Percentiles rank a stretch among this genome's conserved stretches.
Conservation (phyloP, 2,888 invertebrate genomes). For the Drosophila greeni region DNA sequence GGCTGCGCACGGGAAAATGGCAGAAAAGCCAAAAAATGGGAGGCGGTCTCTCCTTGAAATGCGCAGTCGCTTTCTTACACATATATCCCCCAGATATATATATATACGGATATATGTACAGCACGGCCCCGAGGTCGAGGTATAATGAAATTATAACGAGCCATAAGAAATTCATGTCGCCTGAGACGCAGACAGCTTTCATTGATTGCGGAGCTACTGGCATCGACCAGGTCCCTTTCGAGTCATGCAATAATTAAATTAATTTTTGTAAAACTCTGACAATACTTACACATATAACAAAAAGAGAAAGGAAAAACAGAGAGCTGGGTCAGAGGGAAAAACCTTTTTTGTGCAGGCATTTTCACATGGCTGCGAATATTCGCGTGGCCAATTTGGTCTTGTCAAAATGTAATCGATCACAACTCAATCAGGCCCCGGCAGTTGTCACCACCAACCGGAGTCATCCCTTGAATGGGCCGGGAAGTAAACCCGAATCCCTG, state of each 20-base stretch:
- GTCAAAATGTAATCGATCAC: constrained; percentile 78
- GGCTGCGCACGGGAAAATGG: constrained; percentile 68
- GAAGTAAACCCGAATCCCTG: not conserved
- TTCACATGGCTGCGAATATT: constrained; percentile 54
- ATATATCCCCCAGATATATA: constrained; percentile 11
- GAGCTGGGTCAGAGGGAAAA: constrained; percentile 10
- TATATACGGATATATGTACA: constrained; percentile 7
- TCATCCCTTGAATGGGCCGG: constrained; percentile 4
- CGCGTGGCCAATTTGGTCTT: constrained; percentile 68
- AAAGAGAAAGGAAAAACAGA: constrained; percentile 2
- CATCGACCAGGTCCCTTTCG: constrained; percentile 4
- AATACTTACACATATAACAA: not conserved
- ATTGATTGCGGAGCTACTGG: constrained; percentile 50
- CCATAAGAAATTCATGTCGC: constrained; percentile 68
- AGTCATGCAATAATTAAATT: constrained; percentile 60
- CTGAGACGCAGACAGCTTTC: constrained; percentile 39
- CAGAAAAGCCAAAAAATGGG: constrained; percentile 27
- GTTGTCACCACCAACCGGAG: constrained; percentile 45
- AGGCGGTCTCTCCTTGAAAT: constrained; percentile 65
- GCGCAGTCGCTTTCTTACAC: constrained; percentile 73
- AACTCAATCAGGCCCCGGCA: constrained; percentile 68
- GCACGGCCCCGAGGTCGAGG: constrained; percentile 39
- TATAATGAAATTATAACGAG: constrained; percentile 74
- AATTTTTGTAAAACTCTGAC: constrained; percentile 38
- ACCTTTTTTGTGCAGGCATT: constrained; percentile 18